A percentile compares a stretch with the other conserved stretches of the same genome.
phyloP scores from a whole-genome alignment of 37 sponge, comb jelly and placozoan genomes.

The Ianthella basta region DNA sequence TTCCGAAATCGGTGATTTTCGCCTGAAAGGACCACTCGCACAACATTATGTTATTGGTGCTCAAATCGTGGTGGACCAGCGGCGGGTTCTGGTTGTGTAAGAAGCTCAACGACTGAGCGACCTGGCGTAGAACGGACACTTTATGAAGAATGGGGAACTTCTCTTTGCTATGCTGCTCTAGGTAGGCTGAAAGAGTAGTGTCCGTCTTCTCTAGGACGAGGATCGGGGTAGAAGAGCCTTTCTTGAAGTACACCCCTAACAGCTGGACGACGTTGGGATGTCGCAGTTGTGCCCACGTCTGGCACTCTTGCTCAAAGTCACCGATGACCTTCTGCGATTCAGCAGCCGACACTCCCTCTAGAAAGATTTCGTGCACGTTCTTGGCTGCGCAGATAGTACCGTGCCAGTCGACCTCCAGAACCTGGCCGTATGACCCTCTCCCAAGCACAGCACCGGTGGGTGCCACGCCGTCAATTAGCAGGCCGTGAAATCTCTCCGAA shows the following conservation, averaged over 20 bases:
- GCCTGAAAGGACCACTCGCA: neutral
- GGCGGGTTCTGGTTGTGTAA: slow-evolving; percentile 22
- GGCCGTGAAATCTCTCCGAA: neutral
- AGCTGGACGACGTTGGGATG: slow-evolving; percentile 15
- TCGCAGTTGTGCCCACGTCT: slow-evolving; percentile 13
- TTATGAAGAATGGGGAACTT: neutral
- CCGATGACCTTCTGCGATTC: neutral
- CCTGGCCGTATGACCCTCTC: slow-evolving; percentile 6
- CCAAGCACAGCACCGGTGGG: neutral
- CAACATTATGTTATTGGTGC: slow-evolving; percentile 9
- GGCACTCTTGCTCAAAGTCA: slow-evolving; percentile 11
- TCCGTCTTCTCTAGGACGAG: slow-evolving; percentile 10
- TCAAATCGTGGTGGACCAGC: slow-evolving; percentile 13
- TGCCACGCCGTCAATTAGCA: slow-evolving; percentile 6
- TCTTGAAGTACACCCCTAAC: slow-evolving; percentile 1
- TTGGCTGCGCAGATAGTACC: slow-evolving; percentile 11
- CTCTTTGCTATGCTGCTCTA: neutral
- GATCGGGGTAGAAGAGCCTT: neutral
- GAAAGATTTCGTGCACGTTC: neutral
- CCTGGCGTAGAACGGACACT: neutral
- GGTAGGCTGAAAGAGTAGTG: neutral
- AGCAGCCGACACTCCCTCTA: neutral
- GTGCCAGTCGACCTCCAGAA: neutral
- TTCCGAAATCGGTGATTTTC: slow-evolving; percentile 10
- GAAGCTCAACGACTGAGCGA: neutral